Evolutionary conservation across 2,113 vertebrate species (phyloP).

Genomic region (Aspidoscelis tigris): DNA sequence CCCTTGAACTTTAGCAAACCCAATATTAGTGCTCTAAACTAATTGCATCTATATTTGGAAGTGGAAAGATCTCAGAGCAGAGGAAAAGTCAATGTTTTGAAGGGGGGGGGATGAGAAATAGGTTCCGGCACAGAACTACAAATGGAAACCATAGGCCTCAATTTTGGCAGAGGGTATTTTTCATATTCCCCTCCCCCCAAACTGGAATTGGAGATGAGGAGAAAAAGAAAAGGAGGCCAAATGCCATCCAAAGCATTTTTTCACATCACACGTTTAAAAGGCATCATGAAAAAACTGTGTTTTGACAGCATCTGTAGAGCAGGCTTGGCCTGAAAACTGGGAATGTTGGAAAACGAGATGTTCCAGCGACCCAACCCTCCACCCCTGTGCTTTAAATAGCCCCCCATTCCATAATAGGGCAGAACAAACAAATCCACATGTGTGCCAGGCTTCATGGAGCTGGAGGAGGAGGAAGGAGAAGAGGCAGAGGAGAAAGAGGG

Average conservation of each 20-base stretch:
- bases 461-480: too few species aligned
- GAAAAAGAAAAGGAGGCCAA: neutral
- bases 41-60: neutral
- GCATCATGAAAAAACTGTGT: neutral
- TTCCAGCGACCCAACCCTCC: neutral
- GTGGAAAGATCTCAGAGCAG: neutral
- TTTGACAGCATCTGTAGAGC: slow-evolving; percentile 31
- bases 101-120: slow-evolving; percentile 23
- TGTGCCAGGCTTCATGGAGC: slow-evolving; percentile 8
- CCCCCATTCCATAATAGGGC: slow-evolving; percentile 18
- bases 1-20: neutral
- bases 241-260: slow-evolving; percentile 5
- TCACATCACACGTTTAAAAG: neutral
- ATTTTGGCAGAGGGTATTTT: slow-evolving; percentile 7
- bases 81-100: neutral
- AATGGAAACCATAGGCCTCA: slow-evolving; percentile 17
- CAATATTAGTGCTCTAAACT: neutral
- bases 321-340: neutral
- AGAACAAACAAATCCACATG: neutral
- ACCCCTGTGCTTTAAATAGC: slow-evolving; percentile 26
- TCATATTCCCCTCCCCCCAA: neutral
- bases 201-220: neutral
- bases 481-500: too few species aligned
- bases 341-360: neutral
- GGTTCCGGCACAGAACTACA: neutral